phyloP scores from a whole-genome alignment of 2,797 vertebrate species.

The Graptemys geographica region DNA sequence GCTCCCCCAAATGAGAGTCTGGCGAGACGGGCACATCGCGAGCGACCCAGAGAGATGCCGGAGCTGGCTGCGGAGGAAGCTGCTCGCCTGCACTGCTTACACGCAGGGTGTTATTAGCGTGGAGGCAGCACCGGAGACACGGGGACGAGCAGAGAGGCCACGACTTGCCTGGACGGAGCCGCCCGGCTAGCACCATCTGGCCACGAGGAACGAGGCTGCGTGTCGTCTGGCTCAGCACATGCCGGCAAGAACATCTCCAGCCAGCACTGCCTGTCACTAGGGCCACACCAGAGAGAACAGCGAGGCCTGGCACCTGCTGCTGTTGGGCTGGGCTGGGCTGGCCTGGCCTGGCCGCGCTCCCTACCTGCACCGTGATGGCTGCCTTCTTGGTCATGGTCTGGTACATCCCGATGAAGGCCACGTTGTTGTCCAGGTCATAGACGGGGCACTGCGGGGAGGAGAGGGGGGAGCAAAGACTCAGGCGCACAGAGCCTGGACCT shows the following conservation, averaged over 20 bases:
- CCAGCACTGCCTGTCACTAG: fast-evolving
- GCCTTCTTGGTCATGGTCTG: constrained; percentile 99
- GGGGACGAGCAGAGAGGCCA: not conserved
- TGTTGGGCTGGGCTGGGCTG: fast-evolving
- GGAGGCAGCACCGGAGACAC: not conserved
- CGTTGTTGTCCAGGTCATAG: constrained; percentile 98
- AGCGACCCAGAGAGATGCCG: not conserved
- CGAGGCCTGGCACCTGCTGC: not conserved
- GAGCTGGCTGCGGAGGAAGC: fast-evolving
- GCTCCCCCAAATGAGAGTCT: no score
- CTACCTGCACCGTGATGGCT: constrained; percentile 97
- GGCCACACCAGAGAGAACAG: not conserved
- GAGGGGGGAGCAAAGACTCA: not conserved
- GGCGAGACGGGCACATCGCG: not conserved
- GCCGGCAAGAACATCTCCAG: fast-evolving
- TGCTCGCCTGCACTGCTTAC: not conserved
- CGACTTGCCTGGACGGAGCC: not conserved
- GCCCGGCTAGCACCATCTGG: not conserved
- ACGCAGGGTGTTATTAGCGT: no score
- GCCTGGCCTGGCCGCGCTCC: fast-evolving
- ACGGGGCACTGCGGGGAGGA: constrained; percentile 89
- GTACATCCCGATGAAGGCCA: constrained; percentile 98
- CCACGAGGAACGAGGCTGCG: not conserved
- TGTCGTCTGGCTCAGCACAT: not conserved
- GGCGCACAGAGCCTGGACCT: fast-evolving